Percentiles rank a stretch among this genome's conserved stretches.
Conservation (phyloP, 2,888 invertebrate species). For the Anoncus sp. region DNA sequence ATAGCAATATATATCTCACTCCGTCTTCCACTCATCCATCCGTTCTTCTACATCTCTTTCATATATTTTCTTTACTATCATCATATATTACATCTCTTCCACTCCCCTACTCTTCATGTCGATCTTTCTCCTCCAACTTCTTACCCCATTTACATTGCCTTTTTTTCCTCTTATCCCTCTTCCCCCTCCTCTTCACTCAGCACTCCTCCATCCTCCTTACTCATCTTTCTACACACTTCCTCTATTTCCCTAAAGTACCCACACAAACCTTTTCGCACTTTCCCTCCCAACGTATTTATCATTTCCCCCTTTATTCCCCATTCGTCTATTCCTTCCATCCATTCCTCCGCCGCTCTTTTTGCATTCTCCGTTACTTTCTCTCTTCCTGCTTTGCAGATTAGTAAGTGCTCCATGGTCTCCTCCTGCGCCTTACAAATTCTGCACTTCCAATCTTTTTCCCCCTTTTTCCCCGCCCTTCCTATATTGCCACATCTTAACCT, state of each 20-base stretch:
- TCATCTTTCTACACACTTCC: not conserved
- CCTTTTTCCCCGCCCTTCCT: constrained; percentile 15
- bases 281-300: constrained; percentile 1
- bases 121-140: no score
- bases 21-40: no score
- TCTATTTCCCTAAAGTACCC: not conserved
- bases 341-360: not conserved
- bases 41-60: no score
- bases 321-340: not conserved
- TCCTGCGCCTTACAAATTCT: constrained; percentile 5
- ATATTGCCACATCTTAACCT: constrained; percentile 8
- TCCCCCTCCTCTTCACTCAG: no score
- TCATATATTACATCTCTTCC: no score
- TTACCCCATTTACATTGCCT: no score
- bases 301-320: not conserved
- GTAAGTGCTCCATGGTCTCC: not conserved
- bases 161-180: no score
- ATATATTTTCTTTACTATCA: no score
- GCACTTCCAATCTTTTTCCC: constrained; percentile 10
- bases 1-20: no score
- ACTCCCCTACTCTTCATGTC: no score
- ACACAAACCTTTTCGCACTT: not conserved
- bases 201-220: no score
- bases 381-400: constrained; percentile 6
- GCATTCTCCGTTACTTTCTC: not conserved